phyloP scores from a whole-genome alignment of 2,888 invertebrate genomes.

The Xanthorhoe designata region DNA sequence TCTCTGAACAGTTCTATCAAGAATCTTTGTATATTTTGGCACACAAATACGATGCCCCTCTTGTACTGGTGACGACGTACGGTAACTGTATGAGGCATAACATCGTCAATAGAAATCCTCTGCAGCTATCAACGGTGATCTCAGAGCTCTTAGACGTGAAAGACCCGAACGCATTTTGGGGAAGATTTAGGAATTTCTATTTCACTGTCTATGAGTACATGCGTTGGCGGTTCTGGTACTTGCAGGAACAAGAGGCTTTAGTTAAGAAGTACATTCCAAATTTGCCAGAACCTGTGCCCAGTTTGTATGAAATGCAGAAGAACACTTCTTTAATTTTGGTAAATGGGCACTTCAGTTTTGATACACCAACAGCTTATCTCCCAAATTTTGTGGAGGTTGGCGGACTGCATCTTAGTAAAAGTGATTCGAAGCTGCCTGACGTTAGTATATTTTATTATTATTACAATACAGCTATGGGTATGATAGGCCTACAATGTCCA shows the following conservation, averaged over 20 bases:
- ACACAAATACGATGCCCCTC: constrained; percentile 75
- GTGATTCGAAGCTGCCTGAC: constrained; percentile 60
- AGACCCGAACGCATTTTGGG: constrained; percentile 82
- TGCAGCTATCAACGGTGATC: constrained; percentile 70
- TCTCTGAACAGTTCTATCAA: constrained; percentile 78
- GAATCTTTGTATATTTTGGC: constrained; percentile 76
- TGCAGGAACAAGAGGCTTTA: constrained; percentile 68
- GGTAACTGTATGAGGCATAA: constrained; percentile 79
- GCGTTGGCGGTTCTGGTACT: constrained; percentile 72
- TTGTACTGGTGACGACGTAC: constrained; percentile 70
- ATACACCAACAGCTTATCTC: constrained; percentile 74
- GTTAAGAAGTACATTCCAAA: constrained; percentile 68
- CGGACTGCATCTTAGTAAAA: constrained; percentile 79
- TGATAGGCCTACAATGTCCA: too few relatives aligned
- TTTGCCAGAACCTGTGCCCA: constrained; percentile 67
- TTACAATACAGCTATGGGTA: too few relatives aligned
- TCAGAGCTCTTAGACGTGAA: constrained; percentile 68
- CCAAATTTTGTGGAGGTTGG: constrained; percentile 86
- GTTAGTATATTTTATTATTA: constrained; percentile 49
- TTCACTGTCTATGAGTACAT: constrained; percentile 71
- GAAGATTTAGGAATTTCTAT: constrained; percentile 79
- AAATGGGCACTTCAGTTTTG: constrained; percentile 82
- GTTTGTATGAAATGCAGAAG: constrained; percentile 68
- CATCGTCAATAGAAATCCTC: constrained; percentile 67
- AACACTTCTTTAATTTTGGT: constrained; percentile 74